Base-by-base conservation (phyloP, 2,888 invertebrate species). In the Cinara cedri region DNA sequence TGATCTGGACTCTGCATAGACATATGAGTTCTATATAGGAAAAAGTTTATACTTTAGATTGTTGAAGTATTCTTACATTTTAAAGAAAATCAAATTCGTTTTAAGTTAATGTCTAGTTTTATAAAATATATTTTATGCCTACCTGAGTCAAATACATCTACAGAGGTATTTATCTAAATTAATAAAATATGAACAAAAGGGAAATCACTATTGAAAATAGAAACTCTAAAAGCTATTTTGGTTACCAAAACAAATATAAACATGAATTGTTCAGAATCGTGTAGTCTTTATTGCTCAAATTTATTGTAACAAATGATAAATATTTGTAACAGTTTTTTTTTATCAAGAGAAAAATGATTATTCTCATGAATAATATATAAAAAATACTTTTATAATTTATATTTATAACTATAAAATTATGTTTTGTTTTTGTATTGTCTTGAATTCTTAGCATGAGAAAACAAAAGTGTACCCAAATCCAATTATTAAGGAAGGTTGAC, bases 191-290 rank as follows among this genome's bases (percentile, higher is more conserved):
- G 70, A 62, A 60, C 68, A 51, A 62, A 68, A 34, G 60, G 70
- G 55, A 78, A 78, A 26, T 71, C 57, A 42, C 63, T 62, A 44
- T 46, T 60, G n/a, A 68, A 68, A 42, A 70, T 78, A 44, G 55
- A 68, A 55, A 80, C 80, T 26, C 34, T 49, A 42, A 70, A 80
- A 60, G 70, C 80, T 24, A 57, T 62, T 26, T 55, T 80, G 46
- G 70, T 26, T 24, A 66, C 70, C 16, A 42, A 70, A 55, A 72
- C 71, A 72, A 70, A 80, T 62, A 26, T 80, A 19, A 49, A 60
- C n/a, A 57, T 80, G 46, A 70, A 68, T 68, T 80, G 80, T 80
- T 46, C 44, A 55, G 26, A 80, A 62, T 70, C 62, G 24, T 60
- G 42, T 70, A 72, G 26, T 72, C 60, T 42, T 72, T 72, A 24